Evolutionary conservation across 1,140 invertebrate genomes (phyloP), one percentile per base, ranked within the genome.

Genomic region (Neelides sp.): DNA sequence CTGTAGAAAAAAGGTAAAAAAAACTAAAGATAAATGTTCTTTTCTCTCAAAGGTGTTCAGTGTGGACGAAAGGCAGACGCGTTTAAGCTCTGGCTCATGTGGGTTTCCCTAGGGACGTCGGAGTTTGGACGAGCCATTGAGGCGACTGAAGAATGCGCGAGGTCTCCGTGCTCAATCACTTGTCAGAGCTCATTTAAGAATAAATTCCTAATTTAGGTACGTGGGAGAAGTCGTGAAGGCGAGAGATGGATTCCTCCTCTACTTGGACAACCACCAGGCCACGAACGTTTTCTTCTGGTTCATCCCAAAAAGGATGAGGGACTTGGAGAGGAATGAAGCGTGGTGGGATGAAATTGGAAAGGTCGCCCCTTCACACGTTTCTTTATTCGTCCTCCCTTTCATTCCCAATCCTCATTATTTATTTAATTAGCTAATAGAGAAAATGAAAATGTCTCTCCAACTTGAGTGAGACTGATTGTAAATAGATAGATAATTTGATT

Each of bases 41-140:
- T 8, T 10, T 12, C 12, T 7, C 36, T 19, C 22, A 13, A 26
- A 58, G 58, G 58, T 52, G 72, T 96, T 2, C 89, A 94, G 65
- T 96, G 91, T 65, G 91, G 91, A 2, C 74, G 91, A 28, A 91
- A 93, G 69, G 83, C 88, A 49, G 91, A 96, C 66, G 80, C 85
- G 1, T 81, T 93, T 58, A 95, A 95, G 68, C 71, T 95, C 8
- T 96, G 90, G 90, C 66, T 92, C 27, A 88, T 92, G 81, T 89
- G 91, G 78, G 83, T 84, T 65, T 80, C 81, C 1, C 71, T 81
- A 2, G 83, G 84, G 0, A 74, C 77, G 19, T 61, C 62, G 1
- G 75, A 75, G 0, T 69, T 85, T 4, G 65, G 65, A 48, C 52
- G 63, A 1, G 67, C 77, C 0, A 71, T 83, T 0, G 80, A 88